These are phyloP conservation scores for Machimus rusticus DNA, from an alignment of 2,888 invertebrate species.

Conservation along the genomic window DNA sequence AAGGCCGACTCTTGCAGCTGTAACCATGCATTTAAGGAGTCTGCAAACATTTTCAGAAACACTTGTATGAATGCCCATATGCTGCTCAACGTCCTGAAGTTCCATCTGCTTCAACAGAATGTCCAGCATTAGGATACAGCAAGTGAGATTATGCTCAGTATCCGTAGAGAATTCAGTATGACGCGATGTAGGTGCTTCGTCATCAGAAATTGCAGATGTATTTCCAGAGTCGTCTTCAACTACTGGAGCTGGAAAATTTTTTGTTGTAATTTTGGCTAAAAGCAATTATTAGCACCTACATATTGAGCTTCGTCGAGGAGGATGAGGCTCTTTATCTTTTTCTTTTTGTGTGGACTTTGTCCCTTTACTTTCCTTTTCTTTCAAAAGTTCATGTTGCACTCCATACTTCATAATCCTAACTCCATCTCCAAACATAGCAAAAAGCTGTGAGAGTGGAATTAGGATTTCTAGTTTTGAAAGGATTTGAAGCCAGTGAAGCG, in stretches of 20 bases:
- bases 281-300: conserved; percentile 60
- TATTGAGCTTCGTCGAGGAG: conserved; percentile 65
- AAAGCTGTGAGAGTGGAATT: conserved; percentile 85
- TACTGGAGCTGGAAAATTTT: conserved; percentile 67
- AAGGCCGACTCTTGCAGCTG: conserved; percentile 75
- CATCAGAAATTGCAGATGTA: conserved; percentile 74
- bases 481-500: conserved; percentile 86
- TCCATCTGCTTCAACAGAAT: conserved; percentile 94
- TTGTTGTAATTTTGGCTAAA: neutral
- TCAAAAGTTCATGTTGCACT: conserved; percentile 63
- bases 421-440: conserved; percentile 90
- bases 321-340: conserved; percentile 59
- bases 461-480: conserved; percentile 89
- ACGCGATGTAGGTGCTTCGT: conserved; percentile 69
- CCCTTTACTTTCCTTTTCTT: conserved; percentile 60
- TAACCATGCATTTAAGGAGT: conserved; percentile 78
- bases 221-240: conserved; percentile 75
- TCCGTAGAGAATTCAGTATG: conserved; percentile 75
- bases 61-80: conserved; percentile 79
- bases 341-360: conserved; percentile 56
- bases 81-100: conserved; percentile 82
- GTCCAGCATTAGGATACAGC: conserved; percentile 96
- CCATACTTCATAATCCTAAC: conserved; percentile 75
- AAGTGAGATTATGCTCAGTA: conserved; percentile 83
- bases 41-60: conserved; percentile 78